Evolutionary conservation across 2,113 vertebrate genomes (phyloP).

Genomic region (Heliornis fulica): DNA sequence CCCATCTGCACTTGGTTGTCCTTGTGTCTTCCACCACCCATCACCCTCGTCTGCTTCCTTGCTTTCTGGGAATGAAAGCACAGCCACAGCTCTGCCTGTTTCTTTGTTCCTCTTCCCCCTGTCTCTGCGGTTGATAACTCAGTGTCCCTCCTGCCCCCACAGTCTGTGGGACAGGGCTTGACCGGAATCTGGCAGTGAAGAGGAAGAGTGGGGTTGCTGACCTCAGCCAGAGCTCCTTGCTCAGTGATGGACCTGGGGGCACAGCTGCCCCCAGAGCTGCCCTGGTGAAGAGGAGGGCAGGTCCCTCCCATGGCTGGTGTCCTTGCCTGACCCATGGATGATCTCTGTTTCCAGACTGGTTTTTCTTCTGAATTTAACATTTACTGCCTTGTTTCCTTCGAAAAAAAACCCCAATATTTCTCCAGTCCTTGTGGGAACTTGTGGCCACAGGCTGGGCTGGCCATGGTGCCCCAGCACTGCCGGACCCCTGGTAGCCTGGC

Average conservation of each 20-base stretch:
- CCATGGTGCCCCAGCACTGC: neutral
- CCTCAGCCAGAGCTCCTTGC: neutral
- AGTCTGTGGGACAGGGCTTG: neutral
- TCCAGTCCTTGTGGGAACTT: neutral
- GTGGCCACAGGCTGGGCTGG: neutral
- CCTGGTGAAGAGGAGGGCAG: neutral
- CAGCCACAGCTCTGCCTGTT: neutral
- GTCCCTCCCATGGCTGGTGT: too few species aligned
- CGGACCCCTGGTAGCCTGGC: neutral
- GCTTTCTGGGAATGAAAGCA: neutral
- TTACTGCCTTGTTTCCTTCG: neutral
- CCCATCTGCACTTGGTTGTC: neutral
- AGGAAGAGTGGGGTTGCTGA: neutral
- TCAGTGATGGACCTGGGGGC: neutral
- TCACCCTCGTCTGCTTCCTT: fast-evolving
- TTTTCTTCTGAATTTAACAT: neutral
- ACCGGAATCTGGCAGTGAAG: neutral
- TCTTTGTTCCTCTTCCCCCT: neutral
- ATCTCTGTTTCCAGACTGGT: neutral
- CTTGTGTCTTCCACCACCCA: neutral
- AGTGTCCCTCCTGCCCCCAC: fast-evolving
- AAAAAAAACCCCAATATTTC: neutral
- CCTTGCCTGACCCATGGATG: fast-evolving
- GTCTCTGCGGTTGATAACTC: neutral
- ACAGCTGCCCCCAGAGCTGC: neutral